phyloP scores from a whole-genome alignment of 2,888 invertebrate genomes.

The Drosophila greeni region DNA sequence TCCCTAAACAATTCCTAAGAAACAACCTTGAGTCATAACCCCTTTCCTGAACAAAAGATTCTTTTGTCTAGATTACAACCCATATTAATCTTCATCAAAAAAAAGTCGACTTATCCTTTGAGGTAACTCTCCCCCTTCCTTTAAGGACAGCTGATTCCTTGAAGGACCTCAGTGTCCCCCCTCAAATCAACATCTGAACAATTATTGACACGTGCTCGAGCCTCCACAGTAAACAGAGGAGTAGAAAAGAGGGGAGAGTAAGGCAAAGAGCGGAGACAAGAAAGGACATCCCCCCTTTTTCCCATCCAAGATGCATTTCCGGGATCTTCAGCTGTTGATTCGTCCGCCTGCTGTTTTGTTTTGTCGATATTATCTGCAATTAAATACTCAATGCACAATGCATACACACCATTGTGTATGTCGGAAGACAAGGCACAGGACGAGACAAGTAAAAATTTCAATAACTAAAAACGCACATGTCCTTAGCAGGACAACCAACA shows the following conservation, averaged over 20 bases:
- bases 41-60: not conserved
- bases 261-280: not conserved
- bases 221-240: conserved; percentile 51
- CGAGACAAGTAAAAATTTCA: conserved; percentile 74
- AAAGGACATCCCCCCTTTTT: conserved; percentile 6
- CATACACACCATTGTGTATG: conserved; percentile 15
- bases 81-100: not conserved
- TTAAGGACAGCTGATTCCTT: conserved; percentile 56
- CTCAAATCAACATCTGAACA: conserved; percentile 53
- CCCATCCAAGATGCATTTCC: conserved; percentile 66
- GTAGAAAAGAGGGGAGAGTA: not conserved
- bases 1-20: no score
- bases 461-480: conserved; percentile 74
- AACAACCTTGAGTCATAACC: not conserved
- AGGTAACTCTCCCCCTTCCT: not conserved
- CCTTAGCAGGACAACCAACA: no score
- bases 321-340: conserved; percentile 68
- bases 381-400: conserved; percentile 75
- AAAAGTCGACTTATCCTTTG: not conserved
- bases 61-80: conserved; percentile 1
- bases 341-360: conserved; percentile 48
- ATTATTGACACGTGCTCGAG: conserved; percentile 69
- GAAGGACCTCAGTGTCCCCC: conserved; percentile 30
- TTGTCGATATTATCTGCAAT: conserved; percentile 75
- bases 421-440: conserved; percentile 41